Evolutionary conservation across 2,113 vertebrate genomes (phyloP), one percentile per base, ranked within the genome.

Genomic region (Corythaixoides concolor): DNA sequence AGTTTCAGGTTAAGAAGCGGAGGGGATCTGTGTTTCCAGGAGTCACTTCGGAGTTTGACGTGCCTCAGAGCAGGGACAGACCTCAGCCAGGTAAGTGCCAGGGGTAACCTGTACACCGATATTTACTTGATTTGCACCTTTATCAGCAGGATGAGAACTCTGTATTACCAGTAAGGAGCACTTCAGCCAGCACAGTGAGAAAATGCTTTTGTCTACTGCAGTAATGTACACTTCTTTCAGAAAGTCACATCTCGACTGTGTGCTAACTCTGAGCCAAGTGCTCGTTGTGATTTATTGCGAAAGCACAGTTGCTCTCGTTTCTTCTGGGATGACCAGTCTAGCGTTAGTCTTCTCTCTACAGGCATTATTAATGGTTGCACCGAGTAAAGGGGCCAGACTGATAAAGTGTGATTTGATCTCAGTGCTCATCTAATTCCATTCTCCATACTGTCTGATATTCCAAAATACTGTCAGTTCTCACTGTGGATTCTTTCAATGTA

Each of bases 21-120:
- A 90, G 87, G 88, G 85, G 93, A 96, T 86, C 72, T 45, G 77
- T 64, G 94, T 94, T 82, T 93, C 93, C 92, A n/a, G 56, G 85
- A 97, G 68, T 89, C 69, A n/a, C 55, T 91, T 6, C 64, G 97
- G 95, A 89, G 92, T 33, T 92, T 33, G 64, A 14, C 52, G 97
- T 96, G 97, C 63, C 88, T 87, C 10, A 5, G 63, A 74, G 85
- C 76, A 21, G 69, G n/a, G 52, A 45, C 75, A 24, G 75, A 47
- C 45, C 70, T 84, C 94, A 70, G 84, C 88, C 96, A 97, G 97
- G 98, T 98, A 95, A 98, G 97, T 90, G 70, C 76, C 55, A 19
- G 28, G 18, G 43, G 33, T 5, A 50, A 69, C 20, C 62, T n/a
- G 30, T 53, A 62, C 41, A 17, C 35, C 4, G 22, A 9, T 26